These are phyloP conservation scores for Falco peregrinus DNA, from an alignment of 2,797 vertebrate genomes.

Conservation along the genomic window DNA sequence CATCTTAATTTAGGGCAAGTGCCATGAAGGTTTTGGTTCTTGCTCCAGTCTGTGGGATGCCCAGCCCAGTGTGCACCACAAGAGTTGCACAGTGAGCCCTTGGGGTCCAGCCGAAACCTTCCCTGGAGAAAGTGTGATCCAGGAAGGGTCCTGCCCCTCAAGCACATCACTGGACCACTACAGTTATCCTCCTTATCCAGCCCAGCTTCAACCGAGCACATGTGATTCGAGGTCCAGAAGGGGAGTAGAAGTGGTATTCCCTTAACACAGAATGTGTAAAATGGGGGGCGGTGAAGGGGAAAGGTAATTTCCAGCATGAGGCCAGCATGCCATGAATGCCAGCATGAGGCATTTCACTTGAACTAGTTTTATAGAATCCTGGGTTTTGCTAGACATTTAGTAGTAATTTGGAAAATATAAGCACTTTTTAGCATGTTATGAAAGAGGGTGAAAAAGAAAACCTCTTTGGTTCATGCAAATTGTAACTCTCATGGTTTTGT, in stretches of 20 bases:
- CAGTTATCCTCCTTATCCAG: neutral
- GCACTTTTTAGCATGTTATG: neutral
- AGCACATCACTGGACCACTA: neutral
- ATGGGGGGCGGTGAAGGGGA: neutral
- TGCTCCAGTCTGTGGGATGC: neutral
- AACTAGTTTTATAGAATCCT: neutral
- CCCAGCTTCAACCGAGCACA: neutral
- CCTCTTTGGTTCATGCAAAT: neutral
- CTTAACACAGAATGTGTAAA: neutral
- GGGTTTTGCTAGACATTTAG: neutral
- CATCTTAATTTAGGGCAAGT: neutral
- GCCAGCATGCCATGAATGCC: too few relatives aligned
- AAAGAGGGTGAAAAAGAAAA: neutral
- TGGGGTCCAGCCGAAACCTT: neutral
- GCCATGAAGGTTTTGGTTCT: neutral
- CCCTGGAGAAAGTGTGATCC: fast-evolving
- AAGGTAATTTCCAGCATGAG: neutral
- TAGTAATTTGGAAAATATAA: neutral
- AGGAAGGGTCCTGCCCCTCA: neutral
- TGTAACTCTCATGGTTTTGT: neutral
- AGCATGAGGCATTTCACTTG: neutral
- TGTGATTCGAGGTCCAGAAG: fast-evolving
- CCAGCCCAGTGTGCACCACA: fast-evolving
- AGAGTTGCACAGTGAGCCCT: neutral
- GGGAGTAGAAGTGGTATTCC: neutral